Percentiles rank a stretch among this genome's conserved stretches.
These are phyloP conservation scores for Trichoplusia ni DNA, from an alignment of 1,140 invertebrate species.

Conservation along the genomic window DNA sequence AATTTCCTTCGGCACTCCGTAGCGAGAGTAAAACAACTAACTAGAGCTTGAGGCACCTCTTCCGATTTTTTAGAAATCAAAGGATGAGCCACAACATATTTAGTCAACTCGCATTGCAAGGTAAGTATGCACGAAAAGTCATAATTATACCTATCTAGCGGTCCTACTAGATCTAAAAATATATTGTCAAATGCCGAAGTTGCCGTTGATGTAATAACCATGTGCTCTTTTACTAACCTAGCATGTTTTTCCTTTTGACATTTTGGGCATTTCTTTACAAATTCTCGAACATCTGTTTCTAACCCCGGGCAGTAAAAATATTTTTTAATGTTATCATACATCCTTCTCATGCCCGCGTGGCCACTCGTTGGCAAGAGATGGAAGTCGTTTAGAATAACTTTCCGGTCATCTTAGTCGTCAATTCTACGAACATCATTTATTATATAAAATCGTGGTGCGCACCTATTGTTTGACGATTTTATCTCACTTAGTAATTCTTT, in stretches of 20 bases:
- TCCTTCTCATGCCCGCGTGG: constrained; percentile 24
- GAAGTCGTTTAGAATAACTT: constrained; percentile 24
- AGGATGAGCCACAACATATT: constrained; percentile 36
- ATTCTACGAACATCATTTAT: constrained; percentile 17
- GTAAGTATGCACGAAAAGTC: constrained; percentile 31
- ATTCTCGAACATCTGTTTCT: neutral
- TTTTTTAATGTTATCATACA: neutral
- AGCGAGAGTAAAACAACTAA: constrained; percentile 29
- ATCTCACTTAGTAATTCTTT: neutral
- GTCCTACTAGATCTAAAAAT: constrained; percentile 33
- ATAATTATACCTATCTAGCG: constrained; percentile 17
- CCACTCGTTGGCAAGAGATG: constrained; percentile 23
- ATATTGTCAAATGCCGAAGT: constrained; percentile 34
- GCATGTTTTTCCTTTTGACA: neutral
- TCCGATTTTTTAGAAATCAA: constrained; percentile 10
- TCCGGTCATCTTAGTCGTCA: constrained; percentile 6
- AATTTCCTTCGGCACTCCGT: constrained; percentile 21
- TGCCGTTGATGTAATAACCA: constrained; percentile 42
- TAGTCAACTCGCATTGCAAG: constrained; percentile 34
- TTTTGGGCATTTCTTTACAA: neutral
- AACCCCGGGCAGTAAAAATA: neutral
- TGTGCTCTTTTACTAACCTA: neutral
- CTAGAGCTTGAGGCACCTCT: constrained; percentile 15
- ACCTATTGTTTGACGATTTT: neutral
- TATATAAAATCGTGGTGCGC: constrained; percentile 20